phyloP scores from a whole-genome alignment of 2,888 invertebrate species.

The Anoncus sp. region DNA sequence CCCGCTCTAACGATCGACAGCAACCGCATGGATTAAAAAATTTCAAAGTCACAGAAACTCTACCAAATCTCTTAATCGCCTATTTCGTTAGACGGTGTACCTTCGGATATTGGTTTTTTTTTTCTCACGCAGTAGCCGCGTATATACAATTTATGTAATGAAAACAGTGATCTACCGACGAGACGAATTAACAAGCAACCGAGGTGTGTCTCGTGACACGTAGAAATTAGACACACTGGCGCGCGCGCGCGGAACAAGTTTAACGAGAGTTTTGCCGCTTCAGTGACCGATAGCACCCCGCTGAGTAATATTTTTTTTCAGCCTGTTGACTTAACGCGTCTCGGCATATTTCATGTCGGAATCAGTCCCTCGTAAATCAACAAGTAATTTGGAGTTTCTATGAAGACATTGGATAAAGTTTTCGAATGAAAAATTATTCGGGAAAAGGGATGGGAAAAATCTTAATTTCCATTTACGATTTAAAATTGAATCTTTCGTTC shows the following conservation, averaged over 20 bases:
- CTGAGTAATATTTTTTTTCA: neutral
- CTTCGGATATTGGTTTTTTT: neutral
- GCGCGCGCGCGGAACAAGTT: neutral
- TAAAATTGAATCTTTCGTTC: too few species aligned
- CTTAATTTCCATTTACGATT: neutral
- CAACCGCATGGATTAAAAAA: neutral
- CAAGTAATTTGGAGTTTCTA: neutral
- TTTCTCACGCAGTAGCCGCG: neutral
- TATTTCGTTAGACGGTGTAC: neutral
- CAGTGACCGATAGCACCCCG: neutral
- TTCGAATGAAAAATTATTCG: neutral
- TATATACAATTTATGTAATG: neutral
- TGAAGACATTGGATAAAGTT: neutral
- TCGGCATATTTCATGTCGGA: neutral
- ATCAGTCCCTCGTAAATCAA: neutral
- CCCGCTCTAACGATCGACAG: slow-evolving; percentile 23
- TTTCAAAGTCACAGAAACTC: neutral
- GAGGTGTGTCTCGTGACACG: neutral
- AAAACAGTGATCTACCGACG: neutral
- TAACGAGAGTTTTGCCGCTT: neutral
- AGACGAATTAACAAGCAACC: slow-evolving; percentile 9
- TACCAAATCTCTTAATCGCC: neutral
- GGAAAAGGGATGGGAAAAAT: neutral
- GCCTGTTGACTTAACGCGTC: neutral
- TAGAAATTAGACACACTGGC: neutral